Conservation (phyloP, 2,113 vertebrate species). For the Guaruba guarouba region DNA sequence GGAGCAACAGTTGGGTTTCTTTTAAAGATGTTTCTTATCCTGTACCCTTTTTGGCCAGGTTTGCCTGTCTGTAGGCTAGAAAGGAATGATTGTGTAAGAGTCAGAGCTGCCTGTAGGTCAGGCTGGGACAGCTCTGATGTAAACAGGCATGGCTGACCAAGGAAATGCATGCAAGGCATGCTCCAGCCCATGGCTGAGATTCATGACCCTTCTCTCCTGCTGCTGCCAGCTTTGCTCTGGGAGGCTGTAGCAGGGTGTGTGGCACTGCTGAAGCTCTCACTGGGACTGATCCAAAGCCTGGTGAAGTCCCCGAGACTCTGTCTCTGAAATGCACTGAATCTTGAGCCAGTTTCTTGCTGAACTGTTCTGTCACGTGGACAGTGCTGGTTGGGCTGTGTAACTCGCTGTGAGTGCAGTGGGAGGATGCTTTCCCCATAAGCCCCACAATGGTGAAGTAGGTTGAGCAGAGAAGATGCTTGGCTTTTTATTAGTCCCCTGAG, state of each 20-base stretch:
- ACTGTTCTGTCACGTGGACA: fast-evolving
- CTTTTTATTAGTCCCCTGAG: neutral
- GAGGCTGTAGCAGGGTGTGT: neutral
- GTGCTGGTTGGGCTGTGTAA: neutral
- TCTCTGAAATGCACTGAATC: neutral
- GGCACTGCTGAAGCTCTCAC: neutral
- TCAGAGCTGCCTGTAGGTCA: neutral
- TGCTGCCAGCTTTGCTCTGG: neutral
- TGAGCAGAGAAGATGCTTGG: neutral
- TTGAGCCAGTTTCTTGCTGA: neutral
- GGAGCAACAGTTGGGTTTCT: neutral
- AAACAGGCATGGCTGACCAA: neutral
- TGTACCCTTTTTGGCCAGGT: neutral
- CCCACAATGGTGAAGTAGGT: neutral
- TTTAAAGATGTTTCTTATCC: neutral
- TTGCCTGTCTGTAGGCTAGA: neutral
- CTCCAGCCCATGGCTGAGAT: neutral
- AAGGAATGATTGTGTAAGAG: neutral
- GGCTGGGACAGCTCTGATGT: neutral
- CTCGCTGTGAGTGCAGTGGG: neutral
- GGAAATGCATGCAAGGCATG: neutral
- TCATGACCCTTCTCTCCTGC: neutral
- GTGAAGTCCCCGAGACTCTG: neutral
- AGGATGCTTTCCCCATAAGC: neutral
- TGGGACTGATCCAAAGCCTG: neutral